A percentile compares a stretch with the other conserved stretches of the same genome.
Conservation (phyloP, 2,113 vertebrate genomes). For the Agapornis roseicollis region DNA sequence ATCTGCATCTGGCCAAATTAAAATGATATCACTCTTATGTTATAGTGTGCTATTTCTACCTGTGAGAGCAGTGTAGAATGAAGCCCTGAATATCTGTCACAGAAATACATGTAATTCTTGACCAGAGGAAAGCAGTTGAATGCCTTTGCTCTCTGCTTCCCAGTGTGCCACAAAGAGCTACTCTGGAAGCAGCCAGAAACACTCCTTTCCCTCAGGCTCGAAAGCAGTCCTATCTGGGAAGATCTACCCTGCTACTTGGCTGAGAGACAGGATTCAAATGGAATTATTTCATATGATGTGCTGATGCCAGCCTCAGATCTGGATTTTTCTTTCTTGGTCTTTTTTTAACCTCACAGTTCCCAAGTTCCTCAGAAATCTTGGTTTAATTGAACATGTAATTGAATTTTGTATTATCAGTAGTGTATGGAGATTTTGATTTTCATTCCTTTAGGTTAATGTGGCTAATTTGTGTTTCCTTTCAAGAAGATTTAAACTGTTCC, state of each 20-base stretch:
- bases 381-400: conserved; percentile 1
- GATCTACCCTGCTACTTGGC: conserved; percentile 53
- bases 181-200: conserved; percentile 34
- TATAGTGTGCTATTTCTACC: neutral
- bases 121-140: neutral
- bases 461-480: neutral
- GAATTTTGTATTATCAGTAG: neutral
- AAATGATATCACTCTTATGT: neutral
- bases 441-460: conserved; percentile 12
- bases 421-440: neutral
- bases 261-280: conserved; percentile 50
- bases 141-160: conserved; percentile 1
- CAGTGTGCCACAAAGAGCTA: conserved; percentile 40
- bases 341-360: conserved; percentile 30
- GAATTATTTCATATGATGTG: conserved; percentile 49
- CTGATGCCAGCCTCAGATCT: conserved; percentile 49
- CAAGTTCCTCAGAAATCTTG: neutral
- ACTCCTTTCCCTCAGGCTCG: conserved; percentile 55
- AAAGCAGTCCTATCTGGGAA: conserved; percentile 60
- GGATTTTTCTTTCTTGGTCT: conserved; percentile 33
- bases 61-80: neutral
- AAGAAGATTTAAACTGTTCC: neutral
- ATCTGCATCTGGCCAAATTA: neutral
- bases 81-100: neutral
- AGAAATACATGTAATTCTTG: neutral